phyloP scores from a whole-genome alignment of 2,888 invertebrate genomes.

The Hemicrepidius hirtus region DNA sequence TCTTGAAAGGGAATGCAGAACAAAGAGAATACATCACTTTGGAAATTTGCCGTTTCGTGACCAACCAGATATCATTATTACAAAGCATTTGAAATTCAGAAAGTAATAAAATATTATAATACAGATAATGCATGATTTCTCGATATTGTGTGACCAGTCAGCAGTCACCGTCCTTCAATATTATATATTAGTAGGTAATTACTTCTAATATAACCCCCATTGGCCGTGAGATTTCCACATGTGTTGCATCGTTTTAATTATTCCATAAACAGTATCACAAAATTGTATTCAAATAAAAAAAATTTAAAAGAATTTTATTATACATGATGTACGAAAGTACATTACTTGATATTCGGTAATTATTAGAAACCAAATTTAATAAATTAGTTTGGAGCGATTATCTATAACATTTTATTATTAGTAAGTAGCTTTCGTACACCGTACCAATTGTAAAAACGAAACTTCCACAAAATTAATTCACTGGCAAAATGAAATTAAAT shows the following conservation, averaged over 20 bases:
- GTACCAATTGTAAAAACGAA: too few species aligned
- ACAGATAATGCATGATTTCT: constrained; percentile 31
- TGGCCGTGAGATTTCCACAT: constrained; percentile 37
- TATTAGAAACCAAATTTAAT: too few species aligned
- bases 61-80: constrained; percentile 19
- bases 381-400: too few species aligned
- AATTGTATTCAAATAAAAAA: too few species aligned
- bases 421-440: too few species aligned
- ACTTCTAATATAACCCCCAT: constrained; percentile 25
- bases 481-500: too few species aligned
- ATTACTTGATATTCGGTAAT: too few species aligned
- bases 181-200: constrained; percentile 28
- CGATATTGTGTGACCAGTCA: constrained; percentile 35
- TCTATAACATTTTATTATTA: too few species aligned
- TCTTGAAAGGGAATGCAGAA: constrained; percentile 23
- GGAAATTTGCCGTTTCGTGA: constrained; percentile 28
- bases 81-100: constrained; percentile 44
- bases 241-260: constrained; percentile 25
- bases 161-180: constrained; percentile 32
- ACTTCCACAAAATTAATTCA: too few species aligned
- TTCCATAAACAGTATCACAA: background rate
- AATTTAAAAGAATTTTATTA: too few species aligned
- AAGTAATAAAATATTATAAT: constrained; percentile 33
- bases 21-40: constrained; percentile 30
- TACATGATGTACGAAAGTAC: too few species aligned